These are phyloP conservation scores for Hesperia comma DNA, from an alignment of 2,888 invertebrate species.

Conservation along the genomic window DNA sequence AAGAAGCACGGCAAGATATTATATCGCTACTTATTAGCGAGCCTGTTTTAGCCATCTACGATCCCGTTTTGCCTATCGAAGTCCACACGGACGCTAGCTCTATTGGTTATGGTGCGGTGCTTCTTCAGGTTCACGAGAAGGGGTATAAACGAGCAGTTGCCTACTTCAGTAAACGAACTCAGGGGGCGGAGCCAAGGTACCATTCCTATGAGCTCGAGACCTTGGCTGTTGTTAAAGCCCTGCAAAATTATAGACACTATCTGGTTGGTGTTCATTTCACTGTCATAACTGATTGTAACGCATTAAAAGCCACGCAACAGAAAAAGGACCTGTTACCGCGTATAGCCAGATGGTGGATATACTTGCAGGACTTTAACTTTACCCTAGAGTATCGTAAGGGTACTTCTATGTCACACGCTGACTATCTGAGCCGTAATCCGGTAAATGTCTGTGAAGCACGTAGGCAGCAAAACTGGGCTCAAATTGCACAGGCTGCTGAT, in stretches of 20 bases:
- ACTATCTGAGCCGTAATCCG: slow-evolving; percentile 35
- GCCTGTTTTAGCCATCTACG: no score
- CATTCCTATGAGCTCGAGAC: slow-evolving; percentile 41
- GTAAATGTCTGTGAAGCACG: background rate
- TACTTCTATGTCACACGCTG: background rate
- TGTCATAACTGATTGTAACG: slow-evolving; percentile 50
- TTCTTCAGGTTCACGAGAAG: background rate
- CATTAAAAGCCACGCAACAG: slow-evolving; percentile 34
- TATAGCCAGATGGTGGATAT: slow-evolving; percentile 51
- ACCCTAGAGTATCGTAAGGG: slow-evolving; percentile 40
- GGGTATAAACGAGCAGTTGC: background rate
- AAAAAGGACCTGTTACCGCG: slow-evolving; percentile 50
- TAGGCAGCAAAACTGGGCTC: slow-evolving; percentile 21
- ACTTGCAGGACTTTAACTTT: slow-evolving; percentile 45
- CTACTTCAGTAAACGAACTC: background rate
- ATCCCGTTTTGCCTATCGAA: no score
- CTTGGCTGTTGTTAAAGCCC: slow-evolving; percentile 39
- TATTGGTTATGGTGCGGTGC: background rate
- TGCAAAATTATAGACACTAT: slow-evolving; percentile 40
- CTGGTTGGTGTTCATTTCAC: slow-evolving; percentile 37
- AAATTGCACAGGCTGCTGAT: slow-evolving; percentile 2
- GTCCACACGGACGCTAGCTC: no score
- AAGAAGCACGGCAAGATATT: no score
- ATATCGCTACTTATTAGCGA: no score
- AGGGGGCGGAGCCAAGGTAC: slow-evolving; percentile 14